Evolutionary conservation across 1,140 invertebrate genomes (phyloP), one percentile per base, ranked within the genome.

Genomic region (Tetramorium simillimum): DNA sequence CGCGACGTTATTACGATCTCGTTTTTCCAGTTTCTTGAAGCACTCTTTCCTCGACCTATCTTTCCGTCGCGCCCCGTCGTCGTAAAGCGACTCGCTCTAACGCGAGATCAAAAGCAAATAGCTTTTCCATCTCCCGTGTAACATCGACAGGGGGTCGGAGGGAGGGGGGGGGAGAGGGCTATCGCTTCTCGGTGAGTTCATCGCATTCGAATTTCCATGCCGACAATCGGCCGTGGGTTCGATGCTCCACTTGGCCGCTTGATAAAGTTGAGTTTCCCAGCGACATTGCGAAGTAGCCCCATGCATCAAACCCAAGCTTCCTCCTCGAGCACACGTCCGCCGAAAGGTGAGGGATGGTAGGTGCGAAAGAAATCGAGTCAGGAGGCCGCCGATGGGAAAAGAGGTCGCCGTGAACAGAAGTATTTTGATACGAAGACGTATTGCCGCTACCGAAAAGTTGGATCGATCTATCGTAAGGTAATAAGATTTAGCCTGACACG

Each of bases 231-330:
- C 43, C 65, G 63, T 16, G 33, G 46, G 49, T 82, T 67, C 77
- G 77, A 80, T 9, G 60, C 33, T 82, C 37, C 65, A 33, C 77
- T 77, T 24, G 56, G 49, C 16, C 82, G 86, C 75, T 91, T 91
- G 88, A 91, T 91, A 91, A 91, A 85, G 85, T 88, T 80, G 87
- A 75, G 75, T 77, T 77, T 67, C 56, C 51, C 70, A 85, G 18
- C 69, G 82, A 84, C 88, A 40, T 91, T 73, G 88, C 90, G 89
- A 92, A 91, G 88, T 90, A 88, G 76, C 49, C 82, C 78, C 86
- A 92, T 90, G 90, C 88, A 89, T 92, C 91, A 91, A 90, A 85
- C 82, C 78, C 86, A 80, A 69, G 84, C 69, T 77, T 60, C 67
- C 18, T 67, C 63, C 70, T 87, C 77, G 58, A 80, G 28, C 85